phyloP scores from a whole-genome alignment of 2,888 invertebrate genomes.

The Labia minor region DNA sequence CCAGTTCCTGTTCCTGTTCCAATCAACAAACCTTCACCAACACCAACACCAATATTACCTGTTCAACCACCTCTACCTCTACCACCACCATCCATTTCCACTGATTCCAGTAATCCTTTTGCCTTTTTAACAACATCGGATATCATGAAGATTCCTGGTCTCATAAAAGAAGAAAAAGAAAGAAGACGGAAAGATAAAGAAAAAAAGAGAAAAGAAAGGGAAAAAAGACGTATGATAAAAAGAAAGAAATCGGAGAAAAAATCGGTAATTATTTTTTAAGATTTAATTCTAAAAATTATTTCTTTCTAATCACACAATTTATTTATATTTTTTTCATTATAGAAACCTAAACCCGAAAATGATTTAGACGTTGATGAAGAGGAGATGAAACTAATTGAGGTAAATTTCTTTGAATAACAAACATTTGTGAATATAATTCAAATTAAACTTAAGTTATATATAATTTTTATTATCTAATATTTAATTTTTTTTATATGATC shows the following conservation, averaged over 20 bases:
- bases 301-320: slow-evolving; percentile 23
- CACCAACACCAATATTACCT: slow-evolving; percentile 3
- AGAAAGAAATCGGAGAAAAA: slow-evolving; percentile 33
- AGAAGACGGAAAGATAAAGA: slow-evolving; percentile 34
- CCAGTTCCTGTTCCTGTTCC: slow-evolving; percentile 1
- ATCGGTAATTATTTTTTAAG: slow-evolving; percentile 25
- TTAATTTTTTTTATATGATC: neutral
- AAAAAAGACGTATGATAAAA: slow-evolving; percentile 32
- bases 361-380: slow-evolving; percentile 27
- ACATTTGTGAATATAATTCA: neutral
- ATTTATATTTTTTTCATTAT: slow-evolving; percentile 18
- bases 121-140: slow-evolving; percentile 20
- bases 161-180: slow-evolving; percentile 32
- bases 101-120: neutral
- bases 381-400: slow-evolving; percentile 29
- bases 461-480: neutral
- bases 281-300: slow-evolving; percentile 29
- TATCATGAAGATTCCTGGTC: slow-evolving; percentile 8
- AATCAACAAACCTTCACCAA: neutral
- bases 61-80: slow-evolving; percentile 2
- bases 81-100: slow-evolving; percentile 16
- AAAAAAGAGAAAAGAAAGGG: slow-evolving; percentile 34
- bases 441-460: neutral
- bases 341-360: neutral
- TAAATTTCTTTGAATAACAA: slow-evolving; percentile 19